Evolutionary conservation across 2,797 vertebrate genomes (phyloP), one percentile per base, ranked within the genome.

Genomic region (Vireo griseus): DNA sequence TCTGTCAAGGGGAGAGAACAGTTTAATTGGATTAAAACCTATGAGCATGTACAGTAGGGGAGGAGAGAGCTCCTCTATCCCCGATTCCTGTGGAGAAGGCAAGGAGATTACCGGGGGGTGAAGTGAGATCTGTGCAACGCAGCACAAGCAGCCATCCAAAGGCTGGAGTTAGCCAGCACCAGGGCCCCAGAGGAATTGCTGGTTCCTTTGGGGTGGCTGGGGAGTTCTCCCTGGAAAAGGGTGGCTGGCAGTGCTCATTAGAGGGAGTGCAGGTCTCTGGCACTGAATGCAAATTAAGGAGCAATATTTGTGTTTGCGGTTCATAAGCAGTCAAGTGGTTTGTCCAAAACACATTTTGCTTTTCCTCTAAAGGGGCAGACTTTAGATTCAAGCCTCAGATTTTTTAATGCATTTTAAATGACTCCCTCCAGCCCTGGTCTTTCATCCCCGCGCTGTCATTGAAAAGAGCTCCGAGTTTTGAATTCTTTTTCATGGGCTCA

Each of bases 21-120:
- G 85, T 91, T 74, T 97, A 98, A 98, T 97, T 97, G 80, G 95
- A 97, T 97, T 98, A 97, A 97, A 96, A 97, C 94, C 81, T 96
- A 88, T 84, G 45, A 96, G 92, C 90, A 89, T 96, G 94, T 97
- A 97, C 96, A 89, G 95, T 94, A 93, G 80, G 93, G 89, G 93
- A 96, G 78, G 45, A 33, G 95, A 96, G 75, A 78, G 92, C 92
- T 92, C 69, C 88, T 63, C 68, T 92, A 80, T 88, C 73, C 90
- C 77, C 1, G 39, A 59, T 93, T 96, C 94, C 90, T 94, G 90
- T 80, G 67, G 93, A 95, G 94, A 97, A 94, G 92, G 95, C 88
- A 92, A 95, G 66, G 65, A 86, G 59, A 92, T 85, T 90, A 82
- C 74, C 1, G 5, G 81, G 63, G 88, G 61, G 54, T 58, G 86